Evolutionary conservation across 2,797 vertebrate genomes (phyloP).

Genomic region (Staurois parvus): DNA sequence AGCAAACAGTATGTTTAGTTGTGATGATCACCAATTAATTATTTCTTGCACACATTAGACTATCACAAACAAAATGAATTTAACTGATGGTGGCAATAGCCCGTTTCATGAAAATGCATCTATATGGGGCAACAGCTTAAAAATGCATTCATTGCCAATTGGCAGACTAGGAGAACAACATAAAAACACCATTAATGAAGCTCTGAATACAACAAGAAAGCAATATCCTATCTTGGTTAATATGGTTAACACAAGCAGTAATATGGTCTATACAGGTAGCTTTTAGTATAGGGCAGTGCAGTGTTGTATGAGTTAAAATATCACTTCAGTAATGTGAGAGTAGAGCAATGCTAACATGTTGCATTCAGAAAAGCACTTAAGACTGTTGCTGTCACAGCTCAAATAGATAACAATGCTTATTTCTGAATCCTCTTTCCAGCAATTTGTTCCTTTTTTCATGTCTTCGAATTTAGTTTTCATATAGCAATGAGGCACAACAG

Average conservation of each 20-base stretch:
- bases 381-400: conserved; percentile 56
- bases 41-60: no score
- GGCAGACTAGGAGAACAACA: no score
- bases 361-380: conserved; percentile 57
- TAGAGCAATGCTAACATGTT: conserved; percentile 60
- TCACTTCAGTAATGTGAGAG: conserved; percentile 47
- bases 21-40: no score
- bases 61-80: no score
- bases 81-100: no score
- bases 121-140: no score
- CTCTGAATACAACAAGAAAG: no score
- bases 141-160: no score
- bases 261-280: not conserved
- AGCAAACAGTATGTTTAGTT: no score
- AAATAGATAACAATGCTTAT: conserved; percentile 62
- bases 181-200: no score
- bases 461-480: conserved; percentile 63
- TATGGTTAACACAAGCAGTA: not conserved
- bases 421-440: conserved; percentile 61
- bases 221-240: no score
- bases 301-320: conserved; percentile 37
- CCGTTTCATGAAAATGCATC: no score
- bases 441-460: conserved; percentile 61
- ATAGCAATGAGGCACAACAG: conserved; percentile 42
- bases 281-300: not conserved